A percentile compares a stretch with the other conserved stretches of the same genome.
Conservation (phyloP, 2,113 vertebrate species). For the Hymenochirus boettgeri region DNA sequence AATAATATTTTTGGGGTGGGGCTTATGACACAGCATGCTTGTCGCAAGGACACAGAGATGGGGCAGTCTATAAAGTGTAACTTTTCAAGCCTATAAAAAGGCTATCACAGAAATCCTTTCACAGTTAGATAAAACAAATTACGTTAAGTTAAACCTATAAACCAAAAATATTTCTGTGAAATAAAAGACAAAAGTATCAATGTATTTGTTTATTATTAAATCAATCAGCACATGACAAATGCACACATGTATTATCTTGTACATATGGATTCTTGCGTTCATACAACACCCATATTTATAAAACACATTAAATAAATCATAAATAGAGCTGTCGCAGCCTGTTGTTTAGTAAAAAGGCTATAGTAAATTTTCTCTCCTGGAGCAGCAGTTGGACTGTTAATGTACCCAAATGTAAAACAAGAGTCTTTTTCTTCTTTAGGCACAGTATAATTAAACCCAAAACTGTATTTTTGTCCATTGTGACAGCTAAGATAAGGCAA, state of each 20-base stretch:
- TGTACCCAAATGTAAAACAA: slow-evolving; percentile 41
- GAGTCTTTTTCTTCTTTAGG: slow-evolving; percentile 43
- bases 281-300: slow-evolving; percentile 44
- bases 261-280: slow-evolving; percentile 40
- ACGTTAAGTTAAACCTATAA: too few species aligned
- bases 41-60: too few species aligned
- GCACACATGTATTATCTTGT: slow-evolving; percentile 36
- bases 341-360: slow-evolving; percentile 51
- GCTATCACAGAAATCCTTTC: too few species aligned
- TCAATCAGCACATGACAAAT: slow-evolving; percentile 46
- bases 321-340: slow-evolving; percentile 16
- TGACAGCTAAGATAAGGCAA: slow-evolving; percentile 31
- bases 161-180: too few species aligned
- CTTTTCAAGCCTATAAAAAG: too few species aligned
- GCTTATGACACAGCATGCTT: too few species aligned
- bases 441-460: slow-evolving; percentile 22
- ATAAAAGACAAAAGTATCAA: not conserved
- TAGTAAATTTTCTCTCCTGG: slow-evolving; percentile 60
- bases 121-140: too few species aligned
- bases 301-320: slow-evolving; percentile 26
- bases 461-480: slow-evolving; percentile 27
- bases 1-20: too few species aligned
- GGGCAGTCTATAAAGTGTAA: too few species aligned
- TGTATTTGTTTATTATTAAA: slow-evolving; percentile 54
- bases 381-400: slow-evolving; percentile 55